These are phyloP conservation scores for Desmodus rotundus DNA, from an alignment of 2,113 vertebrate genomes.

Conservation along the genomic window DNA sequence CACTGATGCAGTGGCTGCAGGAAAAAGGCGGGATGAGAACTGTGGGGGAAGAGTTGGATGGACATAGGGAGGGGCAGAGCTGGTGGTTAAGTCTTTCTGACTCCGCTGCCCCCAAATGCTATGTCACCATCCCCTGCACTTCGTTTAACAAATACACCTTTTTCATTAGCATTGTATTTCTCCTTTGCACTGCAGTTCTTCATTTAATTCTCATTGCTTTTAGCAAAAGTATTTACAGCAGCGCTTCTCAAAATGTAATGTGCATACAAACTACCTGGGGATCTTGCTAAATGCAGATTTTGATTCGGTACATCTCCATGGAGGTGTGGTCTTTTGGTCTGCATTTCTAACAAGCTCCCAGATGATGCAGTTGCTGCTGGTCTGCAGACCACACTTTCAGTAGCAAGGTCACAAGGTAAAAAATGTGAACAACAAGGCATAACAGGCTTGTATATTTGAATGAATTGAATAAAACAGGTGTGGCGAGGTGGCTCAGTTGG, in stretches of 20 bases:
- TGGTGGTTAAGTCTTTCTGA: background rate
- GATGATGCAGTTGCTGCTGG: background rate
- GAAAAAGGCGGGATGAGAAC: background rate
- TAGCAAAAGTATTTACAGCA: conserved; percentile 1
- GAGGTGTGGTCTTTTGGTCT: background rate
- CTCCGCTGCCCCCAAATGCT: background rate
- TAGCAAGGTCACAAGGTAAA: background rate
- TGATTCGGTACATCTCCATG: background rate
- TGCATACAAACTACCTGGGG: background rate
- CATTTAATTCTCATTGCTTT: conserved; percentile 15
- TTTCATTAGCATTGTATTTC: background rate
- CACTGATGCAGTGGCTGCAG: background rate
- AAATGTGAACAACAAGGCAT: background rate
- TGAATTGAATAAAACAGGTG: background rate
- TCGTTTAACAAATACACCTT: background rate
- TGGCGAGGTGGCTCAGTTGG: too few species aligned
- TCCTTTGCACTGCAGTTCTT: conserved; percentile 10
- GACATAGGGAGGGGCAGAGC: background rate
- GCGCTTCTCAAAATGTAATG: background rate
- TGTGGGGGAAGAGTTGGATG: background rate
- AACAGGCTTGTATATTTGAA: background rate
- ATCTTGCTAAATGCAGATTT: conserved; percentile 14
- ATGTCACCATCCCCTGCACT: background rate
- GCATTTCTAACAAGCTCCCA: background rate
- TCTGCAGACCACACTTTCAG: background rate